These are phyloP conservation scores for Bursaphelenchus mucronatus DNA, from an alignment of 1,140 invertebrate species.

Conservation along the genomic window DNA sequence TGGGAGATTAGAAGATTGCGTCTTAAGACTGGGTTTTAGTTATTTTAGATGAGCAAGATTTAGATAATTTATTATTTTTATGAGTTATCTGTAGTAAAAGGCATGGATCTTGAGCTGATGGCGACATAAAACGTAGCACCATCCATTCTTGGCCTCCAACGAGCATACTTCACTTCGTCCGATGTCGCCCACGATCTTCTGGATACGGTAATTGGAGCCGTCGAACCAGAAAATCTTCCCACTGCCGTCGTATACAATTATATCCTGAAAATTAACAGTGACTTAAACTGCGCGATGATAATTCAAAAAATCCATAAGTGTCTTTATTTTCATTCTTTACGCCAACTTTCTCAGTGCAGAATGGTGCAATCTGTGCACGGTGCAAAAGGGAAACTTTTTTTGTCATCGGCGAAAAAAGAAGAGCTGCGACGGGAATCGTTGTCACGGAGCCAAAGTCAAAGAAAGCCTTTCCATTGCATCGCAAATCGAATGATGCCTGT, in stretches of 20 bases:
- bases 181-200: conserved; percentile 42
- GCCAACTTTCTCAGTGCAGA: not conserved
- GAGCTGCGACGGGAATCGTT: not conserved
- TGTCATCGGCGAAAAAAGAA: not conserved
- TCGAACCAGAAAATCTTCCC: conserved; percentile 49
- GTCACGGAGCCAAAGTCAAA: not conserved
- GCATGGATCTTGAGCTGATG: conserved; percentile 35
- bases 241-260: conserved; percentile 38
- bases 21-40: too few relatives aligned
- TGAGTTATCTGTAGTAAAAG: conserved; percentile 28
- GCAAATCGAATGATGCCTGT: too few relatives aligned
- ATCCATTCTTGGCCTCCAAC: conserved; percentile 70
- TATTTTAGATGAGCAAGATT: too few relatives aligned
- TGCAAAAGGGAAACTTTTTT: not conserved
- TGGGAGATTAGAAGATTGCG: too few relatives aligned
- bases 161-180: conserved; percentile 35
- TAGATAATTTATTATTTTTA: too few relatives aligned
- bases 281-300: not conserved
- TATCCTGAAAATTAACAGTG: conserved; percentile 30
- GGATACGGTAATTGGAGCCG: conserved; percentile 31
- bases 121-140: conserved; percentile 65
- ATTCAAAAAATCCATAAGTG: conserved; percentile 2
- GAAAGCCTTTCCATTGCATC: not conserved
- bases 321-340: not conserved
- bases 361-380: not conserved